These are phyloP conservation scores for Epinotia nisella DNA, from an alignment of 2,888 invertebrate genomes.

Conservation along the genomic window DNA sequence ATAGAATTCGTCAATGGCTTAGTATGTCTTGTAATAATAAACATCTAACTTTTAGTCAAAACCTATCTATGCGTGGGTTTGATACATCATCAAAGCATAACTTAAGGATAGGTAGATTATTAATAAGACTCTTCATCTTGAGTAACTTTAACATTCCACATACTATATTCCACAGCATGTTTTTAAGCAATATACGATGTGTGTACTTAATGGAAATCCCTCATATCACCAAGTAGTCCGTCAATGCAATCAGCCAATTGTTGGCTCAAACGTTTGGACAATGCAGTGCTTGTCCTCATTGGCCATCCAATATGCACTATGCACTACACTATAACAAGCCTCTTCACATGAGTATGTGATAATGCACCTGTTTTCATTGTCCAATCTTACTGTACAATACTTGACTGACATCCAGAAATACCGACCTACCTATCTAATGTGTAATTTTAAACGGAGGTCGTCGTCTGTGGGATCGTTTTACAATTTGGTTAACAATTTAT, in stretches of 20 bases:
- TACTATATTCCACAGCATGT: too few species aligned
- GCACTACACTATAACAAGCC: neutral
- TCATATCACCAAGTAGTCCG: too few species aligned
- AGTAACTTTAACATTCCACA: too few species aligned
- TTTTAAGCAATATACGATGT: too few species aligned
- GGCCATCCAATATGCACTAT: conserved; percentile 24
- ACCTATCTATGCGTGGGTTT: too few species aligned
- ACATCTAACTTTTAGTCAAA: too few species aligned
- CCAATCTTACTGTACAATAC: neutral
- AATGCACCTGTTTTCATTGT: neutral
- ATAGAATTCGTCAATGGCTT: too few species aligned
- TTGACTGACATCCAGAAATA: conserved; percentile 1
- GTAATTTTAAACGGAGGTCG: neutral
- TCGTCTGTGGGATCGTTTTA: neutral
- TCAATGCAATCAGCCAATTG: conserved; percentile 6
- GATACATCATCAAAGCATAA: too few species aligned
- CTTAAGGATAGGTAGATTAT: too few species aligned
- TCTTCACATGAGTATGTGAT: neutral
- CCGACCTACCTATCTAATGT: neutral
- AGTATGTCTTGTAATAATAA: too few species aligned
- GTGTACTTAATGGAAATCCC: too few species aligned
- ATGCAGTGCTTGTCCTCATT: neutral
- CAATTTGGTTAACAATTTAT: neutral
- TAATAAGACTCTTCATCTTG: too few species aligned
- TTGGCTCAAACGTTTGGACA: conserved; percentile 7